Evolutionary conservation across 2,113 vertebrate genomes (phyloP).

Genomic region (Phaethornis superciliosus): DNA sequence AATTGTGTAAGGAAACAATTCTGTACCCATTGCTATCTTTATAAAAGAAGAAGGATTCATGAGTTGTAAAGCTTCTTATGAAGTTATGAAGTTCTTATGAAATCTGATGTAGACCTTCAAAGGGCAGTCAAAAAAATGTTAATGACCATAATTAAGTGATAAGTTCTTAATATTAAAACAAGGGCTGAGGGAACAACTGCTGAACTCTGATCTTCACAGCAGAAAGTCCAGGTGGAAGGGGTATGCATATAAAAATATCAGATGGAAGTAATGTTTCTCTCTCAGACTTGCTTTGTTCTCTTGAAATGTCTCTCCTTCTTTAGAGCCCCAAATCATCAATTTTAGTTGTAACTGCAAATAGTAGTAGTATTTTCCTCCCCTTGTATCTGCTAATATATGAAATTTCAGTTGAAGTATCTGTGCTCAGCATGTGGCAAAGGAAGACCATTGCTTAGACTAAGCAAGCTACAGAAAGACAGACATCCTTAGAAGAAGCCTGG

Average conservation of each 20-base stretch:
- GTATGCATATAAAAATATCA: not conserved
- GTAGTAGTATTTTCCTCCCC: not conserved
- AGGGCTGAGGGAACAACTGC: not conserved
- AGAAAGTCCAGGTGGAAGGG: not conserved
- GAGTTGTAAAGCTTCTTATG: not conserved
- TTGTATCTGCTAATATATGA: not conserved
- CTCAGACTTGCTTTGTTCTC: not conserved
- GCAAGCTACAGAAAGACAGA: not conserved
- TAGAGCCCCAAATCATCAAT: not conserved
- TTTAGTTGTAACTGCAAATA: not conserved
- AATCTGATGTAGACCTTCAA: not conserved
- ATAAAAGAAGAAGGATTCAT: not conserved
- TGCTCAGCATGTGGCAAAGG: not conserved
- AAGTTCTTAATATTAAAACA: not conserved
- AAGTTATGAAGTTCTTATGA: not conserved
- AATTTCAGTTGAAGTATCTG: not conserved
- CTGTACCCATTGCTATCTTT: not conserved
- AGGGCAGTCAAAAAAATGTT: not conserved
- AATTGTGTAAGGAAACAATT: not conserved
- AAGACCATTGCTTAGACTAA: not conserved
- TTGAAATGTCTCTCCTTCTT: not conserved
- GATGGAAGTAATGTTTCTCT: not conserved
- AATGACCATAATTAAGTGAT: not conserved
- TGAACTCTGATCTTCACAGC: not conserved
- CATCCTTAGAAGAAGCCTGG: not conserved